Evolutionary conservation across 2,888 invertebrate species (phyloP), one percentile per base, ranked within the genome.

Genomic region (Hyposoter didymator): DNA sequence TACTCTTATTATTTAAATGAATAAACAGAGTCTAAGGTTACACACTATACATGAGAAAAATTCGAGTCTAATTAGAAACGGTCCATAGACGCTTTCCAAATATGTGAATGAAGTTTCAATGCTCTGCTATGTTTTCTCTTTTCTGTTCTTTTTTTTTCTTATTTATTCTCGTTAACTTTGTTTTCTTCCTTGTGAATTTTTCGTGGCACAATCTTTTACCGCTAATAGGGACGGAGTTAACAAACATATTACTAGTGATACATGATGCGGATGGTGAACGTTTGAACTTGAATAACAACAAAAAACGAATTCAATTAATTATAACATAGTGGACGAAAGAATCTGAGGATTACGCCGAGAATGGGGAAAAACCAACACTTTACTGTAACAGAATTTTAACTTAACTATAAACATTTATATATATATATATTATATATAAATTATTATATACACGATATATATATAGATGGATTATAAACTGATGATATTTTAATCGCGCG

Each of bases 401-500:
- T 88, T 89, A 91, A 91, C 89, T 88, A 90, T 89, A 89, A 89
- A 87, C 85, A 87, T 90, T 89, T 89, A 89, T 90, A 85, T 73
- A 79, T 82, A 82, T 90, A 84, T 78, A 70, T 88, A 72, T 86
- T 80, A 88, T 85, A 86, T 88, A 87, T 86, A 64, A 8, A 64
- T 5, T 39, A 14, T 43, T 84, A 87, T 85, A 82, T 79, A 78
- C 22, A 85, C 59, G 47, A 82, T 79, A 76, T 85, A 84, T 81
- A 86, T 84, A 84, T 78, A 70, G 69, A 83, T 88, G 89, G 87
- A 89, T 88, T 88, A 91, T 89, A 91, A 59, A 90, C 89, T 90
- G 90, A 90, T 91, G 89, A 92, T 92, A 93, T 92, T 92, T 92
- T 92, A 92, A 91, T 88, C 90, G 91, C 91, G 91, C 90, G 92